phyloP scores from a whole-genome alignment of 1,140 invertebrate genomes.

The Episyrphus balteatus region DNA sequence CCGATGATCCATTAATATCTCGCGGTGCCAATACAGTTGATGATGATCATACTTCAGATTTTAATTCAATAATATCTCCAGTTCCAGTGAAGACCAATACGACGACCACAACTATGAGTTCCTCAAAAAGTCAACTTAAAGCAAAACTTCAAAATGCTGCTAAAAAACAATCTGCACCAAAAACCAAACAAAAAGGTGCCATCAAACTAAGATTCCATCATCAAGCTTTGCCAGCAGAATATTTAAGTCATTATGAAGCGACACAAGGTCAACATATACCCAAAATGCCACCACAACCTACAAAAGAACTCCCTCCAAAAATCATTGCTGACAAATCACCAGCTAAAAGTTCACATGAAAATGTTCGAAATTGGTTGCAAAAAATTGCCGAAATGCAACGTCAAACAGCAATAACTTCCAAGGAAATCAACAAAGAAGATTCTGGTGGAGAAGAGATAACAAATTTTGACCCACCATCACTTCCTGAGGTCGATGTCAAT shows the following conservation, averaged over 20 bases:
- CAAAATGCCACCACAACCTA: not conserved
- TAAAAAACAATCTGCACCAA: not conserved
- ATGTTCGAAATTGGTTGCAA: conserved; percentile 60
- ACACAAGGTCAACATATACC: conserved; percentile 41
- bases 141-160: not conserved
- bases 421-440: conserved; percentile 1
- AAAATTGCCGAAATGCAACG: conserved; percentile 54
- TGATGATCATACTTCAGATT: conserved; percentile 25
- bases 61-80: conserved; percentile 5
- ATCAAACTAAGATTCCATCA: conserved; percentile 75
- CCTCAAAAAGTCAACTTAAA: not conserved
- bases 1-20: conserved; percentile 33
- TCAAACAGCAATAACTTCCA: conserved; percentile 28
- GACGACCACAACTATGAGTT: not conserved
- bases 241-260: conserved; percentile 66
- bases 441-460: conserved; percentile 25
- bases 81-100: not conserved
- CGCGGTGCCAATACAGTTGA: conserved; percentile 27
- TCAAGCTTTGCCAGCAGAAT: conserved; percentile 65
- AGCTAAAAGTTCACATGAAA: conserved; percentile 39
- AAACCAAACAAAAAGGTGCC: conserved; percentile 46
- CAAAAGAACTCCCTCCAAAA: conserved; percentile 6
- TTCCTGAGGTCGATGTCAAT: conserved; percentile 13
- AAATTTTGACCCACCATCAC: conserved; percentile 7
- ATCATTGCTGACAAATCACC: conserved; percentile 14